These are phyloP conservation scores for Cassiopea xamachana DNA, from an alignment of 30 jellyfish, hydroid and myxozoan genomes.

Conservation along the genomic window DNA sequence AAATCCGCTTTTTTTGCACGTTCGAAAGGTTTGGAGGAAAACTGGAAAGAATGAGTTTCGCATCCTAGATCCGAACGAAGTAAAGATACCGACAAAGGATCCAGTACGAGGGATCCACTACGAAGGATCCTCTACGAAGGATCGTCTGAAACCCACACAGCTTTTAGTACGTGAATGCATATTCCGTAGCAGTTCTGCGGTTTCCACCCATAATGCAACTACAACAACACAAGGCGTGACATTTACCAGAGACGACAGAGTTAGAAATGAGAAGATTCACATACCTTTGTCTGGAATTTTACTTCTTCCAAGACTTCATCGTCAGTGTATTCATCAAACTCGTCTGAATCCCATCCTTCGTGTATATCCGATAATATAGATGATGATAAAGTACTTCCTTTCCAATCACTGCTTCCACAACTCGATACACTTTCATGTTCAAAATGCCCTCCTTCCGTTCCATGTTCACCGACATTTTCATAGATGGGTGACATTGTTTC, in stretches of 20 bases:
- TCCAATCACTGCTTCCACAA: neutral
- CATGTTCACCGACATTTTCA: neutral
- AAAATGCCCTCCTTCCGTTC: neutral
- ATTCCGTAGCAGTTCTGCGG: too few species aligned
- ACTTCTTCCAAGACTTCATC: conserved; percentile 66
- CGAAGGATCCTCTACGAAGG: too few species aligned
- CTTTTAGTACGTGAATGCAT: too few species aligned
- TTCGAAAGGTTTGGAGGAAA: too few species aligned
- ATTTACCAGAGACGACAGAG: neutral
- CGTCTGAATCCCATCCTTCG: conserved; percentile 97
- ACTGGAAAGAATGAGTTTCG: too few species aligned
- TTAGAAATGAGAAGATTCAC: neutral
- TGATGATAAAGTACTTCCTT: neutral
- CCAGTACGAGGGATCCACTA: too few species aligned
- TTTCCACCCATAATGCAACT: too few species aligned
- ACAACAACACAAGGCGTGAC: too few species aligned
- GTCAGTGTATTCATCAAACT: conserved; percentile 78
- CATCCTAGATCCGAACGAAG: too few species aligned
- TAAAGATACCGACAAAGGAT: too few species aligned
- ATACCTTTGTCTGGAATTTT: neutral
- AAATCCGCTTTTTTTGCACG: too few species aligned
- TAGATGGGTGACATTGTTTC: neutral
- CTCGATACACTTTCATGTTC: neutral
- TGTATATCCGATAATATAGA: conserved; percentile 23
- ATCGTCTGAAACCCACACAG: too few species aligned